Evolutionary conservation across 2,888 invertebrate species (phyloP).

Genomic region (Melanostoma mellinum): DNA sequence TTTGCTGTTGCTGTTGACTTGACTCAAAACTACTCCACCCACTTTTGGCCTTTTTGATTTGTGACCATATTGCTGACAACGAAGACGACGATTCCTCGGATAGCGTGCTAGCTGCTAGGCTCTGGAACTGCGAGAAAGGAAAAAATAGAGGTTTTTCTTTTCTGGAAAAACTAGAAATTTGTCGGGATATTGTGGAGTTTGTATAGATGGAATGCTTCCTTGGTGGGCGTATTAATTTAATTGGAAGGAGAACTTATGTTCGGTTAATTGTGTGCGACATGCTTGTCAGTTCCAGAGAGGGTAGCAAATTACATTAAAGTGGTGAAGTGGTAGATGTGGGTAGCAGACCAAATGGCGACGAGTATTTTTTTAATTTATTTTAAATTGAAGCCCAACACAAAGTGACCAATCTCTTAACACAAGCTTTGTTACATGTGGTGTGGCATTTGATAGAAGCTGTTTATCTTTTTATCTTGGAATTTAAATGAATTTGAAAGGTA

Average conservation of each 20-base stretch:
- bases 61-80: not conserved
- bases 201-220: constrained; percentile 47
- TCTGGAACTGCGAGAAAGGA: constrained; percentile 10
- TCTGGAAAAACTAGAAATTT: constrained; percentile 37
- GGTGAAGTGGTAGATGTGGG: not conserved
- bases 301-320: constrained; percentile 3
- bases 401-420: not conserved
- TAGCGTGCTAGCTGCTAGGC: constrained; percentile 47
- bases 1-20: not conserved
- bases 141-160: constrained; percentile 33
- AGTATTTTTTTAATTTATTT: not conserved
- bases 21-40: constrained; percentile 55
- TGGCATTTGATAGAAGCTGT: constrained; percentile 45
- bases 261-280: constrained; percentile 68
- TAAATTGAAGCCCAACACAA: too few relatives aligned
- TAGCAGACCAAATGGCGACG: constrained; percentile 30
- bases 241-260: constrained; percentile 64
- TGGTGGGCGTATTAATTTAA: constrained; percentile 66
- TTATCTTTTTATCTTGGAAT: constrained; percentile 31
- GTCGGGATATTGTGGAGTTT: constrained; percentile 23
- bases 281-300: constrained; percentile 45
- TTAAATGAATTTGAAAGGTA: constrained; percentile 34
- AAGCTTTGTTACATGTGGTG: constrained; percentile 17
- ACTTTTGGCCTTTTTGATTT: constrained; percentile 54
- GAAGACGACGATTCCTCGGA: constrained; percentile 15